These are phyloP conservation scores for Enteromius viviparus DNA, from an alignment of 2,797 vertebrate species.

Conservation along the genomic window DNA sequence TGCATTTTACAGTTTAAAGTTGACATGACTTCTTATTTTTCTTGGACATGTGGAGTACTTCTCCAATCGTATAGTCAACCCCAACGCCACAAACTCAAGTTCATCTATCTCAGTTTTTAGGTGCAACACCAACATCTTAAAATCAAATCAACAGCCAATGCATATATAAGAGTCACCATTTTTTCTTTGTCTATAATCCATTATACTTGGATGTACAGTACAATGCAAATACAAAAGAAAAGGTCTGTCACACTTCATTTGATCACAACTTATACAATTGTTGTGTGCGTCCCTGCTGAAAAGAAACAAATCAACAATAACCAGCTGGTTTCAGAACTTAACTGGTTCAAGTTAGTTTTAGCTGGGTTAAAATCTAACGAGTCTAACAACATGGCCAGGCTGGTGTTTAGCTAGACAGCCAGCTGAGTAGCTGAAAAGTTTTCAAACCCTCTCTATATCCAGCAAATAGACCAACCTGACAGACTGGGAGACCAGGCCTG, in stretches of 20 bases:
- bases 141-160: not conserved
- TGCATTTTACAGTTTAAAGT: not conserved
- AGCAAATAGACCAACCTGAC: too few species aligned
- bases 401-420: not conserved
- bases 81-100: not conserved
- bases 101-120: not conserved
- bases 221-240: not conserved
- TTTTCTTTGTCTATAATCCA: not conserved
- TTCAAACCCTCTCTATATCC: not conserved
- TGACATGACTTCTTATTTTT: not conserved
- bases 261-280: not conserved
- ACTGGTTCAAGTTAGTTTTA: not conserved
- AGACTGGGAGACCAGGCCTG: not conserved
- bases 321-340: not conserved
- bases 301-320: not conserved
- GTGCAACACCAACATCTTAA: not conserved
- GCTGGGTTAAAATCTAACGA: not conserved
- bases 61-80: not conserved
- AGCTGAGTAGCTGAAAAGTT: not conserved
- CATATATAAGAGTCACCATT: not conserved
- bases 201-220: not conserved
- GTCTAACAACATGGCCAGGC: not conserved
- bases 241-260: not conserved
- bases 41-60: not conserved
- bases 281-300: not conserved